Percentiles rank a stretch among this genome's conserved stretches.
Conservation (phyloP, 2,888 invertebrate genomes). For the Caenorhabditis sp. region DNA sequence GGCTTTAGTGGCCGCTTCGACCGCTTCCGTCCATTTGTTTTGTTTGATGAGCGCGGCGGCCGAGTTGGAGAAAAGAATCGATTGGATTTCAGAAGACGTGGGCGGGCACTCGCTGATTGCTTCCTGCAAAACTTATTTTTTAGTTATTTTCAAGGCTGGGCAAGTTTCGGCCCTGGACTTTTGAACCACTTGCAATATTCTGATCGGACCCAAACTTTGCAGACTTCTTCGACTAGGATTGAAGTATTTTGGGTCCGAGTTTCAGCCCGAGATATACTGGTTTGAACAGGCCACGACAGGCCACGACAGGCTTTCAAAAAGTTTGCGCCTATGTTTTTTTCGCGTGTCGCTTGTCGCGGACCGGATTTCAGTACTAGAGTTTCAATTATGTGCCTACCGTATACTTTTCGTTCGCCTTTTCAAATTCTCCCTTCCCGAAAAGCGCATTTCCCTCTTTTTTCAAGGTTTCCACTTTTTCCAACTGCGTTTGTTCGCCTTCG, state of each 20-base stretch:
- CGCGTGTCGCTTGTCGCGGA: no score
- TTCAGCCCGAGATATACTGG: no score
- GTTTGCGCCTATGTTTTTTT: no score
- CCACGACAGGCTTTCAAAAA: no score
- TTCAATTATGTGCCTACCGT: slow-evolving; percentile 17
- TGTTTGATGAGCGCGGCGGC: slow-evolving; percentile 67
- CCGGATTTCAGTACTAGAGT: neutral
- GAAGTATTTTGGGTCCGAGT: no score
- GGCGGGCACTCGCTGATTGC: slow-evolving; percentile 48
- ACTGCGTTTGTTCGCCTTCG: slow-evolving; percentile 37
- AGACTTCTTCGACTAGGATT: no score
- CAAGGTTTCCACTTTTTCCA: slow-evolving; percentile 29
- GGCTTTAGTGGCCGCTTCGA: slow-evolving; percentile 56
- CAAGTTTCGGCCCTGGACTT: no score
- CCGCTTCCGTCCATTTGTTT: slow-evolving; percentile 63
- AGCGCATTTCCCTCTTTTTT: slow-evolving; percentile 66
- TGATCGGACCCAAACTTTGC: no score
- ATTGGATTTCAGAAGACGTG: slow-evolving; percentile 6
- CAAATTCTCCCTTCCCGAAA: slow-evolving; percentile 65
- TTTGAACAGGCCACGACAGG: no score
- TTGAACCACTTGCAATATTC: no score
- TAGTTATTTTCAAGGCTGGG: no score
- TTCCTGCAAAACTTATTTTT: slow-evolving; percentile 34
- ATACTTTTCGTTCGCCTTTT: slow-evolving; percentile 59
- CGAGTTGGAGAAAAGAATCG: slow-evolving; percentile 62